phyloP scores from a whole-genome alignment of 2,113 vertebrate species.

The Xenopus borealis region DNA sequence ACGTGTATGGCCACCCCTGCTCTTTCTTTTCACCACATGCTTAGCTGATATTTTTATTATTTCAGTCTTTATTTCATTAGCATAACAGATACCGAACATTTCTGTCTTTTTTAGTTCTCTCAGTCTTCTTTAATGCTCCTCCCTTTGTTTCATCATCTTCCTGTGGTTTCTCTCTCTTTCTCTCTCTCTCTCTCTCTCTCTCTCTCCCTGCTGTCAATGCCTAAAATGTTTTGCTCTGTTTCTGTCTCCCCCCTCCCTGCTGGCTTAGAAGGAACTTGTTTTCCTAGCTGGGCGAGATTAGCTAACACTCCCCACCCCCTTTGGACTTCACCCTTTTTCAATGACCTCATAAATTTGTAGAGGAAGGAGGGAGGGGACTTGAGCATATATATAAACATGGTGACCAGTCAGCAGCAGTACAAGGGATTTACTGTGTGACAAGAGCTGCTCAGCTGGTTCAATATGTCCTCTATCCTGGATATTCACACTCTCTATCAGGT shows the following conservation, averaged over 20 bases:
- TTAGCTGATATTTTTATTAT: too few species aligned
- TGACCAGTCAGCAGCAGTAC: conserved; percentile 8
- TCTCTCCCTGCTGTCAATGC: neutral
- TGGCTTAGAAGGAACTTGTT: conserved; percentile 22
- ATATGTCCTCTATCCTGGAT: conserved; percentile 49
- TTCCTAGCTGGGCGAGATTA: conserved; percentile 27
- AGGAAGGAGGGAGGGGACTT: conserved; percentile 3
- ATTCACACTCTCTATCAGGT: conserved; percentile 46
- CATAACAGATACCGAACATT: too few species aligned
- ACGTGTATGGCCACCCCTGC: too few species aligned
- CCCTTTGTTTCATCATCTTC: neutral
- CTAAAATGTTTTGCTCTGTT: neutral
- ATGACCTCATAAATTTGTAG: conserved; percentile 20
- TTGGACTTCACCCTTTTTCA: conserved; percentile 22
- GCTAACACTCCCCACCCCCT: conserved; percentile 25
- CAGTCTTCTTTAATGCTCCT: neutral
- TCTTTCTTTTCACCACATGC: too few species aligned
- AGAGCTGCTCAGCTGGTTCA: conserved; percentile 10
- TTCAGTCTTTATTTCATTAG: too few species aligned
- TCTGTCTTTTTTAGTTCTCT: too few species aligned
- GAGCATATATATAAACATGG: conserved; percentile 12
- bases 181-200: neutral
- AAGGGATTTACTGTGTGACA: conserved; percentile 9
- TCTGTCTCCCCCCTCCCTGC: neutral
- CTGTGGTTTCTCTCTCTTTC: neutral